Percentiles rank a stretch among this genome's conserved stretches.
phyloP scores from a whole-genome alignment of 2,113 vertebrate genomes.

The Oceanodroma tethys region DNA sequence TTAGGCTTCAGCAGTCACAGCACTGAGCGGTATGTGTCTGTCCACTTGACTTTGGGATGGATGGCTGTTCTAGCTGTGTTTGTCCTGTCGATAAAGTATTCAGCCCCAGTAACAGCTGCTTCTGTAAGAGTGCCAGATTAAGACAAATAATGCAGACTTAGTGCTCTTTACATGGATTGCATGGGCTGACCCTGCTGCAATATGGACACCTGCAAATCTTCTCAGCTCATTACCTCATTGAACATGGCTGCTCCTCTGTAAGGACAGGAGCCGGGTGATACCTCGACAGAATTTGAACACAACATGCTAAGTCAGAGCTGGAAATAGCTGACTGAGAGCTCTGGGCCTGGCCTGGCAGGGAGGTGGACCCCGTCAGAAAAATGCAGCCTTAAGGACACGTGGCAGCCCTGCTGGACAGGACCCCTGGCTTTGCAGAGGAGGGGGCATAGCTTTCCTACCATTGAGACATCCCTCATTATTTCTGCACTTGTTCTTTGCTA shows the following conservation, averaged over 20 bases:
- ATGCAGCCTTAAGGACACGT: background rate
- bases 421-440: background rate
- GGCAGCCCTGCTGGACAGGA: background rate
- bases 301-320: background rate
- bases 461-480: background rate
- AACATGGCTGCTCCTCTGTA: background rate
- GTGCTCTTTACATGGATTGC: slow-evolving; percentile 23
- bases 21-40: background rate
- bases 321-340: background rate
- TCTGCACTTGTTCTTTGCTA: background rate
- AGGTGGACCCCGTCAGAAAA: background rate
- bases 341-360: background rate
- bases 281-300: background rate
- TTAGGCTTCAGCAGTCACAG: background rate
- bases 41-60: background rate
- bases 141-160: slow-evolving; percentile 48
- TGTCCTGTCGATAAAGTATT: background rate
- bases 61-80: background rate
- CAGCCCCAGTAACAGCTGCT: slow-evolving; percentile 30
- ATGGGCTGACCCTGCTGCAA: slow-evolving; percentile 13
- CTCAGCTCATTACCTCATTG: slow-evolving; percentile 42
- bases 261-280: background rate
- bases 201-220: slow-evolving; percentile 47
- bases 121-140: background rate
- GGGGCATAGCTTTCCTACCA: background rate